Evolutionary conservation across 2,113 vertebrate species (phyloP), one percentile per base, ranked within the genome.

Genomic region (Rousettus leschenaultii): DNA sequence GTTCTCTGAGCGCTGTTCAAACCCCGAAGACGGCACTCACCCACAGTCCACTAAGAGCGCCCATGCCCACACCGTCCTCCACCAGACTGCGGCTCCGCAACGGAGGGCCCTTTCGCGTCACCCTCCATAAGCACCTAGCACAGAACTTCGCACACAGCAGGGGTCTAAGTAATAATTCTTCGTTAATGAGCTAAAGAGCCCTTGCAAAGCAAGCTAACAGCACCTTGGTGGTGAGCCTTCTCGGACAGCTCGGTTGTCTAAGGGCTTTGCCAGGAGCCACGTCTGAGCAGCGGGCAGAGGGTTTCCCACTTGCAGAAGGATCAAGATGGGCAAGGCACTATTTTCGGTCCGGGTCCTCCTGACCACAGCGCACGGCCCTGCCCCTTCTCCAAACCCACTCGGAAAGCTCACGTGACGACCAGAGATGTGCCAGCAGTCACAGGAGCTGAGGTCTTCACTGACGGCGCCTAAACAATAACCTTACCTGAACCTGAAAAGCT

Each of bases 1-100:
- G 38, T 15, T 45, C 75, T 24, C 48, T 15, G 22, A 9, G n/a
- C 26, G 1, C 78, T 33, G 51, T 1, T 45, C 14, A 3, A 11
- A 66, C 75, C 59, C 43, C 38, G 0, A 30, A 26, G 63, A 5
- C 9, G 19, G 33, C 53, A 16, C 35, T 13, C 21, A 5, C 7
- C 6, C 30, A 14, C 24, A 22, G 40, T 1, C 55, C 0, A 1
- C 1, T 48, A 15, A 19, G 0, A 14, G 71, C 45, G 30, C 38
- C 4, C 45, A 15, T 9, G 26, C 40, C 45, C 10, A 16, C 15
- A 59, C 33, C 38, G n/a, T 55, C 8, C 8, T 35, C 51, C 26
- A 12, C 12, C 8, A 65, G 35, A 26, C 45, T 8, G 10, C 5
- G 33, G 28, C 68, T 74, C 30, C 65, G 28, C 21, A 9, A 48